These are phyloP conservation scores for Stenodera caucasica DNA, from an alignment of 2,888 invertebrate genomes.

Conservation along the genomic window DNA sequence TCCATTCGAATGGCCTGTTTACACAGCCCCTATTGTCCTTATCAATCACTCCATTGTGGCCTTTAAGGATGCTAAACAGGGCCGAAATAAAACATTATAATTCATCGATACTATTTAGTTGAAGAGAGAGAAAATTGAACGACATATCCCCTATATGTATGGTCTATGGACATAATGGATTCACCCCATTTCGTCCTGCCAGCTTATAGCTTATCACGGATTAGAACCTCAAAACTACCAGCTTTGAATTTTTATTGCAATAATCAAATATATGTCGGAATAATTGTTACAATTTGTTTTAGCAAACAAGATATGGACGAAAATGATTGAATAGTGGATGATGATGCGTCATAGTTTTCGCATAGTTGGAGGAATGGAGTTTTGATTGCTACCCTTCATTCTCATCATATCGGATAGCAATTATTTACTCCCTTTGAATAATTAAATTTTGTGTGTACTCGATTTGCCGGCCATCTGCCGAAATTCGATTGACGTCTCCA, in stretches of 20 bases:
- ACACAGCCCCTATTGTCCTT: conserved; percentile 2
- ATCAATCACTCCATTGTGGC: conserved; percentile 10
- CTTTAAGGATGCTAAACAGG: conserved; percentile 23
- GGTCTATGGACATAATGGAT: conserved; percentile 20
- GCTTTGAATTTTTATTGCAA: conserved; percentile 5
- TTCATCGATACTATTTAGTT: conserved; percentile 25
- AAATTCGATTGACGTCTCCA: conserved; percentile 22
- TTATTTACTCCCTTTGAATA: conserved; percentile 59
- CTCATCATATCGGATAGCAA: conserved; percentile 49
- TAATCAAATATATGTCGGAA: not conserved
- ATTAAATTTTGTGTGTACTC: conserved; percentile 54
- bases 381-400: not conserved
- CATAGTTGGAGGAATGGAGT: not conserved
- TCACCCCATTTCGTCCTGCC: conserved; percentile 25
- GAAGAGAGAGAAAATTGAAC: not conserved
- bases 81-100: conserved; percentile 13
- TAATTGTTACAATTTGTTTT: not conserved
- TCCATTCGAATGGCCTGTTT: not conserved
- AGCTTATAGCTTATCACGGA: conserved; percentile 30
- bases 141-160: not conserved
- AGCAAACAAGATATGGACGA: not conserved
- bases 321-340: not conserved
- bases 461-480: conserved; percentile 56
- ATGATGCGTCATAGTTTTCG: not conserved
- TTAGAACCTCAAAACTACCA: conserved; percentile 30